phyloP scores from a whole-genome alignment of 1,140 invertebrate genomes.

The Dreissena rostriformis region DNA sequence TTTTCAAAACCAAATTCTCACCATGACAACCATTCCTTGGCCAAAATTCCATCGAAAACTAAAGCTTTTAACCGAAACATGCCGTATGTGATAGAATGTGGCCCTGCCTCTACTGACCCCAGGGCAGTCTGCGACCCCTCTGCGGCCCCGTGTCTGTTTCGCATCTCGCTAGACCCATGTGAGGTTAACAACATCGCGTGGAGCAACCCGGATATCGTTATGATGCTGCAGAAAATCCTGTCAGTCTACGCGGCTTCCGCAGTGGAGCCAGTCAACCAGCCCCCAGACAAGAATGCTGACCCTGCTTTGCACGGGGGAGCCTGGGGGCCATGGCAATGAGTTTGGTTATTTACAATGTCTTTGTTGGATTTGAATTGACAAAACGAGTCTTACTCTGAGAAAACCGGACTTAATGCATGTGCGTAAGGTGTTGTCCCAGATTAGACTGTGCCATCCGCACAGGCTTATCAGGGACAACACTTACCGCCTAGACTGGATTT shows the following conservation, averaged over 20 bases:
- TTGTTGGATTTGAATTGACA: too few relatives aligned
- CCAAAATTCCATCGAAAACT: background rate
- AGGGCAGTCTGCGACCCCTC: constrained; percentile 85
- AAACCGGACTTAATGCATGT: too few relatives aligned
- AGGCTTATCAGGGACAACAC: too few relatives aligned
- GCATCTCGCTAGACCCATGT: constrained; percentile 91
- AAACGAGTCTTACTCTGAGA: too few relatives aligned
- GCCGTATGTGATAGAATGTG: constrained; percentile 69
- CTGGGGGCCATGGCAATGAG: constrained; percentile 69
- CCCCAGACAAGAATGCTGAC: constrained; percentile 62
- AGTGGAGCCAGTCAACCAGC: constrained; percentile 70
- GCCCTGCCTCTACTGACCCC: constrained; percentile 67
- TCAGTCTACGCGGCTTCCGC: constrained; percentile 59
- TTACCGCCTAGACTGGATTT: too few relatives aligned
- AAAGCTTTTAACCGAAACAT: background rate
- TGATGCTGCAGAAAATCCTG: constrained; percentile 82
- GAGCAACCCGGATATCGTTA: constrained; percentile 75
- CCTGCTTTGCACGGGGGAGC: constrained; percentile 66
- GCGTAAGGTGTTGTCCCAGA: too few relatives aligned
- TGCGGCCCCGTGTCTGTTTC: constrained; percentile 88
- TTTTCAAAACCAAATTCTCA: background rate
- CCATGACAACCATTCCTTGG: background rate
- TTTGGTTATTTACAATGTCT: too few relatives aligned
- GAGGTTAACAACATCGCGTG: constrained; percentile 89
- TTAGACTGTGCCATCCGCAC: too few relatives aligned